Evolutionary conservation across 2,113 vertebrate species (phyloP), one percentile per base, ranked within the genome.

Genomic region (Corythornis madagascariensis): DNA sequence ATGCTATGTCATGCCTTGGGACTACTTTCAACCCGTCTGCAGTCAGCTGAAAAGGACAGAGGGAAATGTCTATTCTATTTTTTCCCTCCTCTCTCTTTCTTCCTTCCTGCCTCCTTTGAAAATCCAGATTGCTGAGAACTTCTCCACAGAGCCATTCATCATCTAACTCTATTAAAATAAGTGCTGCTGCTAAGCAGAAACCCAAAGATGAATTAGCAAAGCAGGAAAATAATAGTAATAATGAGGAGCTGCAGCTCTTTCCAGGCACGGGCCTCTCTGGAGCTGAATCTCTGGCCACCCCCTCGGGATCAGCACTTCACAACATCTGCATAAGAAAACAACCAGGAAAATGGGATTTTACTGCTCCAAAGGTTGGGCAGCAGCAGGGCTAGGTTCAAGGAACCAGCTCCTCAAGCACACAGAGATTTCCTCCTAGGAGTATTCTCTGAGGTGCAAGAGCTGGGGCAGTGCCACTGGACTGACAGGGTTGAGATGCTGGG

Each of bases 1-100:
- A 80, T 84, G 65, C 73, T 90, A 71, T 57, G 65, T 47, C 82
- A 94, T 72, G 55, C 74, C 67, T 83, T 42, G 69, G 89, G 91
- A 85, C 56, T 73, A 64, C 70, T 88, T 90, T 71, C 76, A 76
- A 55, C 67, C 63, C 33, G 2, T 93, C 93, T 48, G 59, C 76
- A 85, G n/a, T 48, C 72, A 76, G 70, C 90, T 85, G 84, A 88
- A 87, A 96, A 93, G 85, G 85, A 91, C 83, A 56, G 21, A 80
- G 56, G 89, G 52, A 93, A 79, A 88, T 80, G 66, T 53, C 61
- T 63, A 6, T 24, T 60, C 69, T 66, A 14, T 38, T 92, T 93
- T 70, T 78, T 15, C 4, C 33, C 42, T 9, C 13, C 14, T 87
- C 65, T 88, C 42, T 66, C 59, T 19, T 35, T 21, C 63, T 79